These are phyloP conservation scores for Poecilus cupreus DNA, from an alignment of 2,888 invertebrate genomes.

Conservation along the genomic window DNA sequence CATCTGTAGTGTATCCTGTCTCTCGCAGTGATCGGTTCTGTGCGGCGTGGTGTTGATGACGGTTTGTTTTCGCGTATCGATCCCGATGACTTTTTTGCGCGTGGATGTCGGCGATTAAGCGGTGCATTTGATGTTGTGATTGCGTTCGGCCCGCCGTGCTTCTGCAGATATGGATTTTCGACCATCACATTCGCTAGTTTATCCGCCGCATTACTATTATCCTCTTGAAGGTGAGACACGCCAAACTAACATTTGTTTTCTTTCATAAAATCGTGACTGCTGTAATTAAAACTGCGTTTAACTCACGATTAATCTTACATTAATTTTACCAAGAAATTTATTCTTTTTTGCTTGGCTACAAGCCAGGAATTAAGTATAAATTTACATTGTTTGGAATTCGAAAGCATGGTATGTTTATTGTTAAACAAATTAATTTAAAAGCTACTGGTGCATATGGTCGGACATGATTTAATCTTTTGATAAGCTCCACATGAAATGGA, in stretches of 20 bases:
- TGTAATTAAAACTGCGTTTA: slow-evolving; percentile 1
- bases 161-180: slow-evolving; percentile 69
- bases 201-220: slow-evolving; percentile 68
- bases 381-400: too few relatives aligned
- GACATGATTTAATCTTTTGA: not conserved
- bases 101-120: slow-evolving; percentile 37
- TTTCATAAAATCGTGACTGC: not conserved
- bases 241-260: not conserved
- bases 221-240: slow-evolving; percentile 62
- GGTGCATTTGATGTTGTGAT: slow-evolving; percentile 58
- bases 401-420: too few relatives aligned
- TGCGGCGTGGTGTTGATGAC: slow-evolving; percentile 21
- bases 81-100: slow-evolving; percentile 48
- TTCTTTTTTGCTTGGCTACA: not conserved
- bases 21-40: not conserved
- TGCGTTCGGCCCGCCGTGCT: slow-evolving; percentile 29
- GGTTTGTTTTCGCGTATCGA: slow-evolving; percentile 45
- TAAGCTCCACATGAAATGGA: not conserved
- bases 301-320: not conserved
- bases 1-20: not conserved
- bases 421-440: not conserved
- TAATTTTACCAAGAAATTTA: not conserved
- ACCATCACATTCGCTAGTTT: slow-evolving; percentile 70
- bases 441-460: not conserved
- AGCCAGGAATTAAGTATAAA: too few relatives aligned